These are phyloP conservation scores for Vulpes ferrilata DNA, from an alignment of 2,113 vertebrate genomes.

Conservation along the genomic window DNA sequence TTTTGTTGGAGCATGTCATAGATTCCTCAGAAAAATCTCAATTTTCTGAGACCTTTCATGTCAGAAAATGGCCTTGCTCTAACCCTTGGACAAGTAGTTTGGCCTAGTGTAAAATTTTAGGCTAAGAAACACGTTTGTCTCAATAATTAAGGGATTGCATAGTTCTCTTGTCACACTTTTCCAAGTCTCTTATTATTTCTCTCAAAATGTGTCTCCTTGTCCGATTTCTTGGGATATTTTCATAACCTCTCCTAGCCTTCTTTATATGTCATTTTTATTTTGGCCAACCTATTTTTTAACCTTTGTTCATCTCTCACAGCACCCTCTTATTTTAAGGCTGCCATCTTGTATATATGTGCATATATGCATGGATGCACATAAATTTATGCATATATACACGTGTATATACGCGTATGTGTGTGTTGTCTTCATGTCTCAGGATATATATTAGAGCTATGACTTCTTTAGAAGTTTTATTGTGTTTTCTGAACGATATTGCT, in stretches of 20 bases:
- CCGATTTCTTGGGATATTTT: not conserved
- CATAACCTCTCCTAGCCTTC: not conserved
- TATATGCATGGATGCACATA: not conserved
- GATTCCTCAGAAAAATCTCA: not conserved
- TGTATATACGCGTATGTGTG: not conserved
- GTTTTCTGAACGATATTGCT: not conserved
- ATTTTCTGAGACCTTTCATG: not conserved
- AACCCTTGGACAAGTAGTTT: not conserved
- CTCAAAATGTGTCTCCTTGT: not conserved
- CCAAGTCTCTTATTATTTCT: not conserved
- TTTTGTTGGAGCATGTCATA: not conserved
- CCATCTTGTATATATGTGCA: not conserved
- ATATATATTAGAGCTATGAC: not conserved
- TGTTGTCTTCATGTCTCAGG: not conserved
- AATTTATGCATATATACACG: not conserved
- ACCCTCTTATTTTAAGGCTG: constrained; percentile 1
- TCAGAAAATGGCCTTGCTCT: not conserved
- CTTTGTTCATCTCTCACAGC: not conserved
- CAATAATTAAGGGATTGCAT: not conserved
- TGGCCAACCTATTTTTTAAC: not conserved
- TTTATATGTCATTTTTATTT: not conserved
- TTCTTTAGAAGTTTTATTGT: constrained; percentile 11
- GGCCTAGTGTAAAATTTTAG: not conserved
- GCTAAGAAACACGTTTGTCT: not conserved
- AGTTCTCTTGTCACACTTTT: not conserved